Percentiles rank a stretch among this genome's conserved stretches.
These are phyloP conservation scores for Hydropsyche tenuis DNA, from an alignment of 1,140 invertebrate genomes.

Conservation along the genomic window DNA sequence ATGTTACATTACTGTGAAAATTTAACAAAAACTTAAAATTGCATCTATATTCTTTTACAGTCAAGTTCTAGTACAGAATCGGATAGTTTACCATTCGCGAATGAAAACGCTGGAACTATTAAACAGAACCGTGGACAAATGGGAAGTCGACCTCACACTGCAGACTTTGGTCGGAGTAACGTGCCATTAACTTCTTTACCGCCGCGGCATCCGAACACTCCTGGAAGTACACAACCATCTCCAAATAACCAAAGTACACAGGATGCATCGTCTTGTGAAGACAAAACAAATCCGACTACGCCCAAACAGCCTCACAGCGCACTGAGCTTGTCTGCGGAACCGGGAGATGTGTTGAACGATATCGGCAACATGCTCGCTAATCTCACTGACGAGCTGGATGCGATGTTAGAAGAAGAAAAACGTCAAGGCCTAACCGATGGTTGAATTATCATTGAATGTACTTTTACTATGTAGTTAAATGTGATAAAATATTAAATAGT, in stretches of 20 bases:
- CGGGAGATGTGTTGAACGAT: conserved; percentile 91
- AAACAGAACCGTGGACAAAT: conserved; percentile 69
- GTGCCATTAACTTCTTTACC: conserved; percentile 54
- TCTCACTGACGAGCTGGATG: conserved; percentile 91
- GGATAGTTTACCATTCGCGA: conserved; percentile 96
- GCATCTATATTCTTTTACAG: conserved; percentile 69
- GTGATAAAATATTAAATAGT: conserved; percentile 34
- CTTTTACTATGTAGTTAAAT: conserved; percentile 35
- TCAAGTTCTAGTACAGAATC: conserved; percentile 95
- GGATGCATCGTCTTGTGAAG: conserved; percentile 55
- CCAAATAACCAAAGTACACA: conserved; percentile 55
- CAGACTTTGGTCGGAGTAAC: conserved; percentile 57
- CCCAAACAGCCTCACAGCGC: conserved; percentile 50
- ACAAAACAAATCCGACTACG: conserved; percentile 54
- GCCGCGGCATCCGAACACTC: conserved; percentile 52
- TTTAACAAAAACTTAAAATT: no score
- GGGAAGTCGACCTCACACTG: conserved; percentile 59
- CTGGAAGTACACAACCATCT: conserved; percentile 51
- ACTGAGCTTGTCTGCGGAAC: conserved; percentile 62
- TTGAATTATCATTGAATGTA: conserved; percentile 52
- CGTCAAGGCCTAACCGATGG: conserved; percentile 75
- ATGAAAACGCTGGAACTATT: conserved; percentile 98
- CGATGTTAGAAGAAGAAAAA: conserved; percentile 93
- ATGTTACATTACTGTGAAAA: no score
- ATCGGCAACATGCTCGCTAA: conserved; percentile 97